Conservation (phyloP, 1,140 invertebrate species). For the Glossosoma conforme region DNA sequence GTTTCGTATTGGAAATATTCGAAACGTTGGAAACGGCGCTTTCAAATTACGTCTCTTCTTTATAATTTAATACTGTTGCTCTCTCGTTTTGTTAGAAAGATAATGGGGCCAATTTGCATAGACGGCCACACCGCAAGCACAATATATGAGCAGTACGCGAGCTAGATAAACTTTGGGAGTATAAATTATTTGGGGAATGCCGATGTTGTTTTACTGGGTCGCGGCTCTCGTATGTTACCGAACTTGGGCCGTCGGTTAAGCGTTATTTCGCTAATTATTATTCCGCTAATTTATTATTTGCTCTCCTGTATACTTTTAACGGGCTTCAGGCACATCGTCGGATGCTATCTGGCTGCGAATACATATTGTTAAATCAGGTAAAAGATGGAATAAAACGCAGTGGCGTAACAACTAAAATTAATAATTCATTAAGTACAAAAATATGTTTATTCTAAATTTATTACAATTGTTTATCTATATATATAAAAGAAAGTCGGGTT, state of each 20-base stretch:
- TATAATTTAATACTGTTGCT: slow-evolving; percentile 15
- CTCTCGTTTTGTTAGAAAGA: slow-evolving; percentile 20
- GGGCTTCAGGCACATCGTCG: too few species aligned
- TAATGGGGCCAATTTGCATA: slow-evolving; percentile 24
- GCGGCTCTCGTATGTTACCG: background rate
- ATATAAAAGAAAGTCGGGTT: too few species aligned
- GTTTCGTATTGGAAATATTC: background rate
- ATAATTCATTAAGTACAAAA: too few species aligned
- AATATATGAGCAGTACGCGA: slow-evolving; percentile 16
- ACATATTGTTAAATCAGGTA: too few species aligned
- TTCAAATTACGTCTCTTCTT: background rate
- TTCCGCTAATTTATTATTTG: slow-evolving; percentile 15
- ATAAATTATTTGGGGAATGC: slow-evolving; percentile 21
- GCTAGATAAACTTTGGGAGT: slow-evolving; percentile 19
- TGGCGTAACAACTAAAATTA: too few species aligned
- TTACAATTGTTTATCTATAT: too few species aligned
- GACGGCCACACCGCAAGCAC: slow-evolving; percentile 15
- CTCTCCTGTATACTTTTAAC: too few species aligned
- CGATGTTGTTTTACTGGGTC: slow-evolving; percentile 22
- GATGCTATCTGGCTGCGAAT: too few species aligned
- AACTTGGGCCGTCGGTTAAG: slow-evolving; percentile 15
- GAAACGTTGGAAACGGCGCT: background rate
- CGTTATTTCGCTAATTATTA: slow-evolving; percentile 19
- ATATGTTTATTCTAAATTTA: too few species aligned
- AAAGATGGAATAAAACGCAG: too few species aligned